These are phyloP conservation scores for Erythrocercus mccallii DNA, from an alignment of 2,113 vertebrate species.

Conservation along the genomic window DNA sequence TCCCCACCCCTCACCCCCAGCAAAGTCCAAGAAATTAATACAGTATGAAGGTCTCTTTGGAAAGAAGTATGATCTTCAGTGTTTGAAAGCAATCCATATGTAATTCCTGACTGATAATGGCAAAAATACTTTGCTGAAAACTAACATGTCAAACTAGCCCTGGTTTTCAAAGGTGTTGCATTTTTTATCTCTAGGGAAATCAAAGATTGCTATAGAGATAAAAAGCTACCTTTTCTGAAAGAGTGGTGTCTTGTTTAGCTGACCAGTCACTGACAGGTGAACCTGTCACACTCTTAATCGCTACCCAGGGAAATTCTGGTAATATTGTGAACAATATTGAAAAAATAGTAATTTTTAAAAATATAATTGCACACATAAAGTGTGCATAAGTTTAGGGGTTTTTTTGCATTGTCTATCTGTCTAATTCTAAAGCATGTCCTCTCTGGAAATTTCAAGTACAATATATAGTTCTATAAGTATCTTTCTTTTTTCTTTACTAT, in stretches of 20 bases:
- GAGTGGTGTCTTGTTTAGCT: background rate
- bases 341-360: background rate
- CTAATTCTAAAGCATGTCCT: background rate
- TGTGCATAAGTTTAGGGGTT: background rate
- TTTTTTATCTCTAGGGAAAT: background rate
- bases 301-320: background rate
- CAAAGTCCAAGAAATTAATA: background rate
- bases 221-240: background rate
- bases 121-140: conserved; percentile 7
- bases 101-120: background rate
- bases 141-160: background rate
- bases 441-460: background rate
- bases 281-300: background rate
- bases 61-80: background rate
- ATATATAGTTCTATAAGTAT: background rate
- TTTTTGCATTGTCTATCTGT: background rate
- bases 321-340: background rate
- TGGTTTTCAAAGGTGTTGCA: background rate
- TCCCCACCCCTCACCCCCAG: rapidly evolving
- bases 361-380: background rate
- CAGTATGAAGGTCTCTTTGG: background rate
- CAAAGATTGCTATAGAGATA: background rate
- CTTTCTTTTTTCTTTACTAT: background rate
- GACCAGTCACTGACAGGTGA: background rate
- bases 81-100: conserved; percentile 3